Base-by-base conservation (phyloP, 2,888 invertebrate genomes). In the Ischnus inquisitorius region DNA sequence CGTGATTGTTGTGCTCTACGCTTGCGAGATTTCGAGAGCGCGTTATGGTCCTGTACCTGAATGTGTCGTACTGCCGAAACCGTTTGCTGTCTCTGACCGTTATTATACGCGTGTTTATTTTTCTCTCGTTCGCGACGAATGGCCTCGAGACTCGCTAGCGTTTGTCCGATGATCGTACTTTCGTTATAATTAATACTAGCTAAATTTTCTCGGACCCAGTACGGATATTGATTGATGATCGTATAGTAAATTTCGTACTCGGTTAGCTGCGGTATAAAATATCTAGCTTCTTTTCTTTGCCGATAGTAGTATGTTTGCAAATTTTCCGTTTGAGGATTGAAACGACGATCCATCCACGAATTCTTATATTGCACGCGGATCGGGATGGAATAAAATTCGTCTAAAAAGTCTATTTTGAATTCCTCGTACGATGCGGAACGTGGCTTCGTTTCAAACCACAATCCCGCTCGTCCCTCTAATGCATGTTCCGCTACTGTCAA, bases 321-420 rank as follows among this genome's bases (percentile, higher is more conserved):
- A n/a, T n/a, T n/a, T n/a, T n/a, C n/a, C n/a, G n/a, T n/a, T n/a
- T n/a, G n/a, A n/a, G 25, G 57, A 25, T 28, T 60, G 28, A 51
- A 79, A 48, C 25, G 48, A 64, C 67, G 60, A 6, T 43, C 51
- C 19, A 64, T 16, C 79, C 79, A 80, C 6, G 19, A 25, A 6
- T 60, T 65, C 67, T 80, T 80, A 28, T 57, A 60, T 16, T 54
- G 72, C 3, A 72, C 54, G 22, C 72, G 51, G 10, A 60, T 64
- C 19, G 79, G 57, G 41, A 65, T 34, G 16, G 25, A 54, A 14
- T 80, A 80, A 67, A 80, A 80, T 43, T 80, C 25, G 3, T 10
- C 19, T 25, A 54, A 6, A 57, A 72, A 80, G 1, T 19, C 54
- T 65, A 43, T 46, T 22, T 54, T 51, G 54, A 80, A 80, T 16